phyloP scores from a whole-genome alignment of 2,797 vertebrate species.

The Syndactyla subalaris region DNA sequence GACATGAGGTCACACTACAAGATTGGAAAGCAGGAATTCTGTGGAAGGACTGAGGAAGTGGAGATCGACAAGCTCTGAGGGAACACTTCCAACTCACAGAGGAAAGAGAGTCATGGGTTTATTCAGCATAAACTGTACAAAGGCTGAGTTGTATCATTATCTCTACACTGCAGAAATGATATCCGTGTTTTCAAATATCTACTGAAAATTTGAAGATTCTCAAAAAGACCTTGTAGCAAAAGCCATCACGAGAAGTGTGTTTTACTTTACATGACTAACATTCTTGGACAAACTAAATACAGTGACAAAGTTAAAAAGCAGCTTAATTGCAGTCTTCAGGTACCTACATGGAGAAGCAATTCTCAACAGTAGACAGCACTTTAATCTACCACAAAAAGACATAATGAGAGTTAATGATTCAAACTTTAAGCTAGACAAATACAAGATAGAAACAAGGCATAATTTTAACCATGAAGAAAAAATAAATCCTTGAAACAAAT shows the following conservation, averaged over 20 bases:
- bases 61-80: not conserved
- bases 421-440: constrained; percentile 15
- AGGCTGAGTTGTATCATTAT: not conserved
- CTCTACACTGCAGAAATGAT: not conserved
- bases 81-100: not conserved
- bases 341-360: not conserved
- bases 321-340: not conserved
- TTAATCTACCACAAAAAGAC: not conserved
- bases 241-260: not conserved
- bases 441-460: not conserved
- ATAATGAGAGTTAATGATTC: constrained; percentile 1
- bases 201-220: not conserved
- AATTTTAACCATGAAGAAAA: constrained; percentile 1
- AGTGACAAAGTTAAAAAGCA: not conserved
- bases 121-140: not conserved
- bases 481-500: not conserved
- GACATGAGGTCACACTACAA: not conserved
- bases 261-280: not conserved
- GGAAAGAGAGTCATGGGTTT: not conserved
- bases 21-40: not conserved
- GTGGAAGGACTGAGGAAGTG: not conserved
- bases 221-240: not conserved
- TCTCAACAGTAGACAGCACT: not conserved
- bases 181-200: not conserved
- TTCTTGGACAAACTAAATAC: not conserved